Percentiles rank a stretch among this genome's conserved stretches.
Conservation (phyloP, 2,797 vertebrate species). For the Sebastiscus tertius region DNA sequence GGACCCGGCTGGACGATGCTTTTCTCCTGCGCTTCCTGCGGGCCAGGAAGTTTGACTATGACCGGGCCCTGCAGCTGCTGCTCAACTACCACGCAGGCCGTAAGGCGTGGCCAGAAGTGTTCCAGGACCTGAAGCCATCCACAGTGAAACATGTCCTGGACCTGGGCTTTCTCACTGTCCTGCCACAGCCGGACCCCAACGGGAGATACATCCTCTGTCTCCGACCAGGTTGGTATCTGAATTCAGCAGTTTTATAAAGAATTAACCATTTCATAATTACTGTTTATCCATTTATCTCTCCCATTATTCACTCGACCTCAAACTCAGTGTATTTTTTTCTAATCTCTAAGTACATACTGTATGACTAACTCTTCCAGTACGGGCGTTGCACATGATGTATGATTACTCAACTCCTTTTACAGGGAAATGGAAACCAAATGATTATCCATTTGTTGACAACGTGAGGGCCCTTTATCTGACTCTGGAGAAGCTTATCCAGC, state of each 20-base stretch:
- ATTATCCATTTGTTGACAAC: slow-evolving; percentile 97
- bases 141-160: slow-evolving; percentile 92
- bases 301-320: neutral
- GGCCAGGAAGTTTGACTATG: slow-evolving; percentile 98
- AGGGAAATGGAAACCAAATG: slow-evolving; percentile 96
- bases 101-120: slow-evolving; percentile 95
- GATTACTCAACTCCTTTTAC: neutral
- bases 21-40: slow-evolving; percentile 96
- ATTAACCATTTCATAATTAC: neutral
- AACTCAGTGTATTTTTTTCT: neutral
- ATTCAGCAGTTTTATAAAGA: neutral
- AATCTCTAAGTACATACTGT: neutral
- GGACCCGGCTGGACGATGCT: slow-evolving; percentile 92
- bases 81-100: slow-evolving; percentile 94
- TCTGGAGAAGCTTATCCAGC: slow-evolving; percentile 97
- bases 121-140: slow-evolving; percentile 92
- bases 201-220: slow-evolving; percentile 94
- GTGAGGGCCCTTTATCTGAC: slow-evolving; percentile 97
- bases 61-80: slow-evolving; percentile 94
- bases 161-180: slow-evolving; percentile 94
- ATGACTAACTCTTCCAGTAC: neutral
- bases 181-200: slow-evolving; percentile 88
- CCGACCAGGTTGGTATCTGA: slow-evolving; percentile 86
- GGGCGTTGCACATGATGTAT: neutral
- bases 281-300: neutral